phyloP scores from a whole-genome alignment of 1,140 invertebrate species.

The Tetranychus urticae region DNA sequence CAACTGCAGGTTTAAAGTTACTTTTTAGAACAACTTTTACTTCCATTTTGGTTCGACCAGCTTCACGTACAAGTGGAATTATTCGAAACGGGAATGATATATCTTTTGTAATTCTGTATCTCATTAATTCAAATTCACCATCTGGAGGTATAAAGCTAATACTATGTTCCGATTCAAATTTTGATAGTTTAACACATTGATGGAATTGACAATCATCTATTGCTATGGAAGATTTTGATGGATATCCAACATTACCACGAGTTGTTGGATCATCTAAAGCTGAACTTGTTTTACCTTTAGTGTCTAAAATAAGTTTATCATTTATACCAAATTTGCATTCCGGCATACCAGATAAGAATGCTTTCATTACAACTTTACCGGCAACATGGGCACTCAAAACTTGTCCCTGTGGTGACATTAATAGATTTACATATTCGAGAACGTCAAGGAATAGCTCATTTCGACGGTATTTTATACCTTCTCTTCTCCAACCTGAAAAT shows the following conservation, averaged over 20 bases:
- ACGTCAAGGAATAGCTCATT: constrained; percentile 99
- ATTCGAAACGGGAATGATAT: constrained; percentile 97
- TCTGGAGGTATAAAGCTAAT: constrained; percentile 99
- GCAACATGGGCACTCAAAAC: constrained; percentile 96
- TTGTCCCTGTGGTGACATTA: constrained; percentile 99
- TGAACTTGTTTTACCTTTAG: constrained; percentile 47
- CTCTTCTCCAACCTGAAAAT: constrained; percentile 71
- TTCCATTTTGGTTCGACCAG: constrained; percentile 97
- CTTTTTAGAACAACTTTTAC: constrained; percentile 97
- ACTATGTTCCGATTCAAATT: constrained; percentile 99
- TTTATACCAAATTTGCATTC: constrained; percentile 99
- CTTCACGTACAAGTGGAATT: constrained; percentile 90
- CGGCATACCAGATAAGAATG: constrained; percentile 97
- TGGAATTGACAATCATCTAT: constrained; percentile 99
- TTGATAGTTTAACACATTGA: constrained; percentile 96
- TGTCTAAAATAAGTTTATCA: constrained; percentile 97
- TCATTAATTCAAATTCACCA: constrained; percentile 52
- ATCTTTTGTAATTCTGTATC: constrained; percentile 73
- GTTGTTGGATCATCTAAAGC: constrained; percentile 46
- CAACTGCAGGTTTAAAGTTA: constrained; percentile 93
- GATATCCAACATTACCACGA: constrained; percentile 18
- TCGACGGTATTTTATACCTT: constrained; percentile 95
- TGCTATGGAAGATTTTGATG: constrained; percentile 85
- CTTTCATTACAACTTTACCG: constrained; percentile 99
- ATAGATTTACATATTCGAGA: constrained; percentile 90